Conservation (phyloP, 2,113 vertebrate genomes). For the Apodemus speciosus region DNA sequence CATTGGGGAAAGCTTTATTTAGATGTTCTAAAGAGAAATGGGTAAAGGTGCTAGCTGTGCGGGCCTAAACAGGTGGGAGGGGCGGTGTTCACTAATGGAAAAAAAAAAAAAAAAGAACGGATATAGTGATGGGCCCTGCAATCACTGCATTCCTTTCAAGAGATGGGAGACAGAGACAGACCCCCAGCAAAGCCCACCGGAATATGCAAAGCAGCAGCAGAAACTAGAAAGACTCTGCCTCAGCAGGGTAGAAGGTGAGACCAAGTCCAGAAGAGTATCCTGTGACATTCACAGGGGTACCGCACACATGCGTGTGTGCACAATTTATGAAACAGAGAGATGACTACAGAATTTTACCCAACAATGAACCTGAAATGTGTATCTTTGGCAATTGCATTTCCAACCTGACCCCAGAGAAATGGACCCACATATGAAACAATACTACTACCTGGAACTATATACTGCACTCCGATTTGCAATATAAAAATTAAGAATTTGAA, state of each 20-base stretch:
- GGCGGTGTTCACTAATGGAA: neutral
- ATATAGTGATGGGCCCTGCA: neutral
- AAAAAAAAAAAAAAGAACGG: neutral
- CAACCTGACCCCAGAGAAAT: constrained; percentile 32
- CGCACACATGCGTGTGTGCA: neutral
- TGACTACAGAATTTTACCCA: constrained; percentile 6
- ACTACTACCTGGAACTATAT: constrained; percentile 25
- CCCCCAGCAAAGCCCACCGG: no score
- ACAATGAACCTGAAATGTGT: constrained; percentile 22
- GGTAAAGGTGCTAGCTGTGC: neutral
- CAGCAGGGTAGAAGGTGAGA: neutral
- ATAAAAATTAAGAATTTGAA: constrained; percentile 14
- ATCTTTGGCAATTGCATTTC: constrained; percentile 40
- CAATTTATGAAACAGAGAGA: constrained; percentile 36
- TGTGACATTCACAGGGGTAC: neutral
- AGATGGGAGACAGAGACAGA: neutral
- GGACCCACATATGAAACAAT: constrained; percentile 9
- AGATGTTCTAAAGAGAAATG: neutral
- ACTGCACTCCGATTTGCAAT: neutral
- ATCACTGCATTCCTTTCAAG: neutral
- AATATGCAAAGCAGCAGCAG: neutral
- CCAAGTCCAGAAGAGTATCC: neutral
- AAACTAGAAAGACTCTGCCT: neutral
- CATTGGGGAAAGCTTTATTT: neutral
- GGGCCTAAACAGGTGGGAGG: neutral